Evolutionary conservation across 2,113 vertebrate genomes (phyloP).

Genomic region (Lepisosteus oculatus): DNA sequence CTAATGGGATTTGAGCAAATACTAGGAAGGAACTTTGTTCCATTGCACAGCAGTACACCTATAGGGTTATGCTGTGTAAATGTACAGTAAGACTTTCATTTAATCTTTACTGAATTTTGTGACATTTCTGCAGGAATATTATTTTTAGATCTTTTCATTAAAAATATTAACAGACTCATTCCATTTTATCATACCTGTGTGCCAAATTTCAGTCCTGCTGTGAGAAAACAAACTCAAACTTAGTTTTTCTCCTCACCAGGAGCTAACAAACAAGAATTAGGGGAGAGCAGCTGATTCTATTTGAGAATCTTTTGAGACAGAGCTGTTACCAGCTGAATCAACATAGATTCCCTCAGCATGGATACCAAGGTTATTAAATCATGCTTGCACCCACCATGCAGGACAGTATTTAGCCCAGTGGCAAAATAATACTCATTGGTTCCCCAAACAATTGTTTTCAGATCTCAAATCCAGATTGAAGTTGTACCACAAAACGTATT

Average conservation of each 20-base stretch:
- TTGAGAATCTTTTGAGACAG: neutral
- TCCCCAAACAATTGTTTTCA: neutral
- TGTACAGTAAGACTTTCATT: too few species aligned
- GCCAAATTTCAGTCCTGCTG: conserved; percentile 7
- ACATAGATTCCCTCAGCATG: conserved; percentile 5
- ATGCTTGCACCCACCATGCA: neutral
- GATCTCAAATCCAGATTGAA: too few species aligned
- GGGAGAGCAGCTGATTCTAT: conserved; percentile 1
- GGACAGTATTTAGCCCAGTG: neutral
- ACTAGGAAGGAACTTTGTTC: too few species aligned
- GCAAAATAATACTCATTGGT: neutral
- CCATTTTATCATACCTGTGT: neutral
- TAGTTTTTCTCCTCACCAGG: conserved; percentile 6
- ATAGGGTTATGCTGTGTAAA: too few species aligned
- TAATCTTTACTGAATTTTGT: too few species aligned
- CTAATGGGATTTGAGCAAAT: too few species aligned
- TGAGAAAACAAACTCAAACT: conserved; percentile 7
- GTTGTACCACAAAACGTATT: too few species aligned
- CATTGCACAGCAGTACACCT: too few species aligned
- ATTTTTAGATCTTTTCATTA: too few species aligned
- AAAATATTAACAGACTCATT: too few species aligned
- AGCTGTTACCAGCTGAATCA: conserved; percentile 26
- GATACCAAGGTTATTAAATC: neutral
- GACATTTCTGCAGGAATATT: too few species aligned
- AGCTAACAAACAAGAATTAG: conserved; percentile 16